These are phyloP conservation scores for Conistra vaccinii DNA, from an alignment of 2,888 invertebrate genomes.

Conservation along the genomic window DNA sequence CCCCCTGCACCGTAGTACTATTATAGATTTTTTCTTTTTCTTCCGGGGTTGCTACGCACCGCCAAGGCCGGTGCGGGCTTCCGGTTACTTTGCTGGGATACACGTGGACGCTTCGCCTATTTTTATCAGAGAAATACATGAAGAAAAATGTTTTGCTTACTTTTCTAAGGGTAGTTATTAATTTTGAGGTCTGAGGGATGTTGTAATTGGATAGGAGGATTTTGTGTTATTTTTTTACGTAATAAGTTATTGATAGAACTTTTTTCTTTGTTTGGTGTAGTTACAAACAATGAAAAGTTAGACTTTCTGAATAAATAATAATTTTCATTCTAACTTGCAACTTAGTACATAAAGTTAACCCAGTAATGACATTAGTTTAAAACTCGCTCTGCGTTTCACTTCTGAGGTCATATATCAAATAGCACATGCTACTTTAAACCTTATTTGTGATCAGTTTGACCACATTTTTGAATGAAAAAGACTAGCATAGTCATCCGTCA, in stretches of 20 bases:
- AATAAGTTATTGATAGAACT: background rate
- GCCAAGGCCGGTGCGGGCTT: constrained; percentile 82
- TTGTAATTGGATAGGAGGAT: constrained; percentile 41
- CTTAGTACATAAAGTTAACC: background rate
- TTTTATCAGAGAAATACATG: constrained; percentile 71
- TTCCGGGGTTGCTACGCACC: constrained; percentile 82
- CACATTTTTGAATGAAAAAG: background rate
- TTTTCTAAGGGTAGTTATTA: constrained; percentile 58
- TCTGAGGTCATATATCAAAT: constrained; percentile 22
- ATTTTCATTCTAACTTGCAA: background rate
- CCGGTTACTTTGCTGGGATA: constrained; percentile 78
- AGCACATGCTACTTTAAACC: constrained; percentile 12
- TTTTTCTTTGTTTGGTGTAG: background rate
- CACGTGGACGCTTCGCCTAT: constrained; percentile 77
- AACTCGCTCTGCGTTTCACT: constrained; percentile 25
- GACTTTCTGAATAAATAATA: background rate
- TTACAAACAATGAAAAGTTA: background rate
- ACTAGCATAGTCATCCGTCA: background rate
- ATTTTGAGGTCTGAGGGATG: constrained; percentile 55
- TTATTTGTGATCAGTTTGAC: background rate
- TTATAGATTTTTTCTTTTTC: constrained; percentile 86
- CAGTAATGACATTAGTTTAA: background rate
- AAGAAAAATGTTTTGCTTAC: constrained; percentile 62
- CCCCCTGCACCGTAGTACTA: constrained; percentile 77
- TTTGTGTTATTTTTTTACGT: constrained; percentile 37